phyloP scores from a whole-genome alignment of 2,888 invertebrate species.

The Kryphioiulus occultus region DNA sequence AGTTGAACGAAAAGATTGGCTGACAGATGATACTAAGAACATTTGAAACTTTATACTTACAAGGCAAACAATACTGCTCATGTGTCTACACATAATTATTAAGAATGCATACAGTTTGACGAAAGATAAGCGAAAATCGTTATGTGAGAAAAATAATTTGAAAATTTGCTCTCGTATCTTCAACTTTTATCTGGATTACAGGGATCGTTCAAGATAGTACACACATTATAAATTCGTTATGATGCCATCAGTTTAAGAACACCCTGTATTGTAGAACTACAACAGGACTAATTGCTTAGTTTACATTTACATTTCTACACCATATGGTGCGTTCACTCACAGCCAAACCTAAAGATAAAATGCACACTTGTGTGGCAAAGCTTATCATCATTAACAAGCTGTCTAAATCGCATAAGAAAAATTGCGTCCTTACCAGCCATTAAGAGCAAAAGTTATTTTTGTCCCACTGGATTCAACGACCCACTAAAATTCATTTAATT shows the following conservation, averaged over 20 bases:
- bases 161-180: background rate
- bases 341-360: background rate
- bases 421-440: background rate
- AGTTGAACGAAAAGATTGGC: no score
- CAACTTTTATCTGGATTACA: background rate
- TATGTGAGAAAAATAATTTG: background rate
- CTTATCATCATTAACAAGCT: conserved; percentile 6
- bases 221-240: no score
- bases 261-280: background rate
- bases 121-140: background rate
- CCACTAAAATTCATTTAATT: background rate
- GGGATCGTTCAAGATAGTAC: no score
- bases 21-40: background rate
- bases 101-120: background rate
- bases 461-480: background rate
- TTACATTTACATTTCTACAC: background rate
- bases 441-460: background rate
- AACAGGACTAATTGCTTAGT: background rate
- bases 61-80: background rate
- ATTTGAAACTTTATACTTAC: no score
- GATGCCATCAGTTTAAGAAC: no score
- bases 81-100: background rate
- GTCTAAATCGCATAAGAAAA: background rate
- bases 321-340: background rate
- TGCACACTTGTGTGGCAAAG: background rate